phyloP scores from a whole-genome alignment of 2,888 invertebrate species.

The Acronicta aceris region DNA sequence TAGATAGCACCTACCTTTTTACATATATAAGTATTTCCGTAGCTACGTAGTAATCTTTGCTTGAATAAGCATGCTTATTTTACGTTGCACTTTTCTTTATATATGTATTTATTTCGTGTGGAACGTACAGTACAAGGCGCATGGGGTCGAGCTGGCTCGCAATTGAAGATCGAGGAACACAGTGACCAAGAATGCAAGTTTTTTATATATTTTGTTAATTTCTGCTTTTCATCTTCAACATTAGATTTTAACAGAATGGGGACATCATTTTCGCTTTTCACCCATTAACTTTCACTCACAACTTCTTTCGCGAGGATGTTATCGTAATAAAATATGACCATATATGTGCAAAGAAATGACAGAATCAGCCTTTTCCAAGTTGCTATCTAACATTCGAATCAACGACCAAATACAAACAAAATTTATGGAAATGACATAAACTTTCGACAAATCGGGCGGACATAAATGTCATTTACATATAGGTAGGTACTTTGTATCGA shows the following conservation, averaged over 20 bases:
- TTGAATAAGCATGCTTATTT: slow-evolving; percentile 37
- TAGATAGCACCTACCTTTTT: no score
- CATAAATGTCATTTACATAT: no score
- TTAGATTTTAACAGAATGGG: slow-evolving; percentile 22
- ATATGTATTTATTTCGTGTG: slow-evolving; percentile 63
- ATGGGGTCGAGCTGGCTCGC: slow-evolving; percentile 60
- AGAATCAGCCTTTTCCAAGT: no score
- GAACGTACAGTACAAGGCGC: slow-evolving; percentile 70
- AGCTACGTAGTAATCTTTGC: background rate
- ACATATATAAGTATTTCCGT: background rate
- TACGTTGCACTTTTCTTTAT: slow-evolving; percentile 47
- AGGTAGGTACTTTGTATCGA: no score
- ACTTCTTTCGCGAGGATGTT: no score
- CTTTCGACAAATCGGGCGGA: no score
- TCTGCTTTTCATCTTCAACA: slow-evolving; percentile 29
- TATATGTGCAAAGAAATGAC: no score
- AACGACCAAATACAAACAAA: no score
- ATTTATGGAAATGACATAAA: no score
- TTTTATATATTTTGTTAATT: slow-evolving; percentile 59
- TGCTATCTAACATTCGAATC: no score
- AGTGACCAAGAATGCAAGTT: slow-evolving; percentile 85
- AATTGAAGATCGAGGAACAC: slow-evolving; percentile 71
- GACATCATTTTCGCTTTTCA: slow-evolving; percentile 6
- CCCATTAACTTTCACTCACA: background rate
- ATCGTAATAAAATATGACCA: no score